Conservation (phyloP, 2,888 invertebrate species). For the Sussaba pulchella region DNA sequence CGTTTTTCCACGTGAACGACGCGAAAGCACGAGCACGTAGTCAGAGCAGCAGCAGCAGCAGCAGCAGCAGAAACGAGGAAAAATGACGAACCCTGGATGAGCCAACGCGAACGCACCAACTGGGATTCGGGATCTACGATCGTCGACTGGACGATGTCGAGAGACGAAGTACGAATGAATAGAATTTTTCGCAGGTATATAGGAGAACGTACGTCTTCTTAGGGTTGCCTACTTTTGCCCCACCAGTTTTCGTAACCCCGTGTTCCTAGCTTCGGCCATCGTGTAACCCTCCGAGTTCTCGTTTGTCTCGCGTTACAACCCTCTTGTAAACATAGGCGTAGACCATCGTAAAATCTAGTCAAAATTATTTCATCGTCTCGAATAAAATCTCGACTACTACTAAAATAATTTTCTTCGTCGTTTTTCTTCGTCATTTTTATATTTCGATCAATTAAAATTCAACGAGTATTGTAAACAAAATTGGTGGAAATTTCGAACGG, state of each 20-base stretch:
- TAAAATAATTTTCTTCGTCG: no score
- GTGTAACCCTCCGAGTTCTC: conserved; percentile 9
- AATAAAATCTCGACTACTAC: no score
- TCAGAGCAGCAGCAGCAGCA: neutral
- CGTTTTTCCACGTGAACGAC: neutral
- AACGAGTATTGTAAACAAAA: no score
- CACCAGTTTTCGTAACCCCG: conserved; percentile 51
- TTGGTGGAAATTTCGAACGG: no score
- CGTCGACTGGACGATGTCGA: conserved; percentile 41
- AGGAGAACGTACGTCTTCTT: conserved; percentile 56
- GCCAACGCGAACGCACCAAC: no score
- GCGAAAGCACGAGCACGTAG: no score
- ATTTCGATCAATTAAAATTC: no score
- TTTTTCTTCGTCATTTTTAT: no score
- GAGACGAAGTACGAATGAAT: conserved; percentile 63
- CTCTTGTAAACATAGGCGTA: conserved; percentile 79
- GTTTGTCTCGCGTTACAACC: conserved; percentile 79
- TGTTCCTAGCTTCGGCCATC: conserved; percentile 26
- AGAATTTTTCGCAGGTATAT: conserved; percentile 80
- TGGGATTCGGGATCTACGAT: conserved; percentile 38
- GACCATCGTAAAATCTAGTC: conserved; percentile 36
- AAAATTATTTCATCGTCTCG: neutral
- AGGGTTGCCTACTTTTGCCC: conserved; percentile 77
- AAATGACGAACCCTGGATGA: no score
- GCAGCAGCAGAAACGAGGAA: neutral